Evolutionary conservation across 2,113 vertebrate species (phyloP).

Genomic region (Numenius arquata): DNA sequence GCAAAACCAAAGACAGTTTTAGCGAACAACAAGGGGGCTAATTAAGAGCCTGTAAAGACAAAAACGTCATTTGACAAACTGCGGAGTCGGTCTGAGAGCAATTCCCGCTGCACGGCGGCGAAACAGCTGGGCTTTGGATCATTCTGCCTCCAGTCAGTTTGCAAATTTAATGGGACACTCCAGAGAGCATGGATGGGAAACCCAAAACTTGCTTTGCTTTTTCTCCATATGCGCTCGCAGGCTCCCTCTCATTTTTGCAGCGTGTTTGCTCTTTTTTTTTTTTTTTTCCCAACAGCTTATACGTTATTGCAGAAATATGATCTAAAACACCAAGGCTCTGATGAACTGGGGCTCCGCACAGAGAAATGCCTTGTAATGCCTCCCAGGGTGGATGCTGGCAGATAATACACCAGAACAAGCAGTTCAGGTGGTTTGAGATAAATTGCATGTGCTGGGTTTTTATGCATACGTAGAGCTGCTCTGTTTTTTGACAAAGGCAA

Average conservation of each 20-base stretch:
- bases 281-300: not conserved
- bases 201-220: not conserved
- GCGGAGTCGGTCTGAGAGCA: not conserved
- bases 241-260: not conserved
- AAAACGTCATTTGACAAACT: not conserved
- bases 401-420: not conserved
- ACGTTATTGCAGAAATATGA: not conserved
- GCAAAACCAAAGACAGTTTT: not conserved
- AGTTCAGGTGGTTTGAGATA: not conserved
- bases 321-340: not conserved
- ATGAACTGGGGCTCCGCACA: not conserved
- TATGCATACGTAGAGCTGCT: not conserved
- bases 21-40: not conserved
- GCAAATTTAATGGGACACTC: not conserved
- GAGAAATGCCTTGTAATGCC: not conserved
- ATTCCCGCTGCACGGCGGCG: not conserved
- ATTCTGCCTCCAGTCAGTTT: not conserved
- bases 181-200: not conserved
- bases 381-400: not conserved
- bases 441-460: not conserved
- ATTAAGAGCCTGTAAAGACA: not conserved
- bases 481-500: not conserved
- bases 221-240: not conserved
- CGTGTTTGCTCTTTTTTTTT: not conserved
- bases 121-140: not conserved